A percentile compares a stretch with the other conserved stretches of the same genome.
Evolutionary conservation across 2,113 vertebrate genomes (phyloP).

Genomic region (Pelobates fuscus): DNA sequence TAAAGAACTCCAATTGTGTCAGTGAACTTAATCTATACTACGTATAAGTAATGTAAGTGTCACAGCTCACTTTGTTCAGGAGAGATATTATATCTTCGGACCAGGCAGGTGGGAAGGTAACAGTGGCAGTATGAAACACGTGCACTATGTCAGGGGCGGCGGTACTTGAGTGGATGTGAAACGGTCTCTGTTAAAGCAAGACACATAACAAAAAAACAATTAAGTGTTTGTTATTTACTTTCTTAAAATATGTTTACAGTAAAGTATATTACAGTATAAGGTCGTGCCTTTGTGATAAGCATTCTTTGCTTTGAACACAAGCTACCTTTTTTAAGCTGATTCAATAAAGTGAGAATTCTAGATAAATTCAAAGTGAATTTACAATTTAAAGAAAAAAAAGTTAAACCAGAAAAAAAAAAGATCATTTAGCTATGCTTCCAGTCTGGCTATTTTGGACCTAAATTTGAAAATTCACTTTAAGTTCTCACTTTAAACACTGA

Average conservation of each 20-base stretch:
- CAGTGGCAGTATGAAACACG: slow-evolving; percentile 78
- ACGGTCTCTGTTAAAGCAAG: slow-evolving; percentile 80
- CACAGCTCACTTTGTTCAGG: slow-evolving; percentile 78
- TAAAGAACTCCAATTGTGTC: background rate
- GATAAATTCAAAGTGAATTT: too few species aligned
- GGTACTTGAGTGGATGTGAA: slow-evolving; percentile 83
- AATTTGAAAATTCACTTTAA: too few species aligned
- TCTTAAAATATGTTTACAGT: too few species aligned
- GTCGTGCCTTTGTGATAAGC: too few species aligned
- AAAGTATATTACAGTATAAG: background rate
- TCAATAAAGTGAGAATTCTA: too few species aligned
- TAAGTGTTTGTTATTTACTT: background rate
- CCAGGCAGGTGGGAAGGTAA: slow-evolving; percentile 86
- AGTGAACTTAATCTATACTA: background rate
- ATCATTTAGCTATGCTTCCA: too few species aligned
- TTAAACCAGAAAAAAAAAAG: too few species aligned
- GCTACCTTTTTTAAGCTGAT: too few species aligned
- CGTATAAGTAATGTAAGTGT: background rate
- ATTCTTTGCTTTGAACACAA: too few species aligned
- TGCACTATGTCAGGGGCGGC: slow-evolving; percentile 81
- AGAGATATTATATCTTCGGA: slow-evolving; percentile 83
- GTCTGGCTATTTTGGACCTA: too few species aligned
- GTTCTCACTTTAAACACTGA: too few species aligned
- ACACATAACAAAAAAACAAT: slow-evolving; percentile 7
- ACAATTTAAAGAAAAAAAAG: too few species aligned